These are phyloP conservation scores for Semaprochilodus insignis DNA, from an alignment of 2,797 vertebrate genomes.

Conservation along the genomic window DNA sequence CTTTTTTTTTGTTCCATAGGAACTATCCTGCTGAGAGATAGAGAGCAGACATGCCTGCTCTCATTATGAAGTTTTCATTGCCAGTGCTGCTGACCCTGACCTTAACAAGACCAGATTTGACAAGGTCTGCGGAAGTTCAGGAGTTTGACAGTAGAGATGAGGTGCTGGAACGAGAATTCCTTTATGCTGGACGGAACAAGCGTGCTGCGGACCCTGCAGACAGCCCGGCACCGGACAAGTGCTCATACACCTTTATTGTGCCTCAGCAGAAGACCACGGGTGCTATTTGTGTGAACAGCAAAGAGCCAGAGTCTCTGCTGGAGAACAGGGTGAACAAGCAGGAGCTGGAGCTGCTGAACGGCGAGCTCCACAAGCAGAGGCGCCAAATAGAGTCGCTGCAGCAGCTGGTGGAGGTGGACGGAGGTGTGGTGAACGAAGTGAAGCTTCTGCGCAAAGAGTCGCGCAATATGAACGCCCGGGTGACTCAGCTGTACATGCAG, in stretches of 20 bases:
- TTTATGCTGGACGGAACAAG: constrained; percentile 80
- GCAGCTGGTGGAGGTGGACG: constrained; percentile 94
- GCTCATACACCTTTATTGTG: constrained; percentile 88
- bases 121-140: constrained; percentile 68
- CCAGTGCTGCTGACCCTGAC: constrained; percentile 61
- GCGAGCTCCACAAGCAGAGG: constrained; percentile 94
- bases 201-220: constrained; percentile 62
- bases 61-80: constrained; percentile 41
- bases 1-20: neutral
- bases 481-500: constrained; percentile 99
- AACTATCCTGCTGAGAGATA: constrained; percentile 12
- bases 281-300: constrained; percentile 96
- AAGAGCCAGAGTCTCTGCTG: constrained; percentile 88
- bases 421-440: constrained; percentile 95
- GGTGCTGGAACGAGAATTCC: constrained; percentile 75
- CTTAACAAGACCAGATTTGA: constrained; percentile 59
- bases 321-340: constrained; percentile 94
- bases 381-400: constrained; percentile 94
- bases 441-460: constrained; percentile 96
- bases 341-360: constrained; percentile 92
- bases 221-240: constrained; percentile 75
- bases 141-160: constrained; percentile 73
- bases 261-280: constrained; percentile 95
- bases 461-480: constrained; percentile 97
- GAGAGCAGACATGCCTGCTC: constrained; percentile 25